A percentile compares a stretch with the other conserved stretches of the same genome.
These are phyloP conservation scores for Psittacara wagleri DNA, from an alignment of 2,113 vertebrate genomes.

Conservation along the genomic window DNA sequence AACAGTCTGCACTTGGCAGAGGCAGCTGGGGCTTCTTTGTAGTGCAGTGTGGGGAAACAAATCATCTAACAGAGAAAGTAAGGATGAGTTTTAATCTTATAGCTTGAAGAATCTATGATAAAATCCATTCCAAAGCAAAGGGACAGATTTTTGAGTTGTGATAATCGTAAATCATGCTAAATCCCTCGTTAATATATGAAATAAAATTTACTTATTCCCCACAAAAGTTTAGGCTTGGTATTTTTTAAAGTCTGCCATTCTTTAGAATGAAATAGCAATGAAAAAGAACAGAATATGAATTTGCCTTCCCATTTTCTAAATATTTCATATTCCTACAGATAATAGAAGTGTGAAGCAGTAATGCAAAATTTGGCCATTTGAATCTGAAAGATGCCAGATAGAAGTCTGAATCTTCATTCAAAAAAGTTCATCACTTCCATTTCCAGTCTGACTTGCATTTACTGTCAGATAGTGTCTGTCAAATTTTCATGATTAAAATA, in stretches of 20 bases:
- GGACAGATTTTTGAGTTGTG: neutral
- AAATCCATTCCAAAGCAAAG: neutral
- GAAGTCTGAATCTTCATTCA: neutral
- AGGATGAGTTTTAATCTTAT: neutral
- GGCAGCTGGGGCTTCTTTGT: neutral
- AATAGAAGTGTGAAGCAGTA: neutral
- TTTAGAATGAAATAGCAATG: neutral
- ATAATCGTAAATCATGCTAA: neutral
- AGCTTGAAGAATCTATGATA: neutral
- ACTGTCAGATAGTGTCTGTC: slow-evolving; percentile 36
- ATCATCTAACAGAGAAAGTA: neutral
- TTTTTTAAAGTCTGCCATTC: neutral
- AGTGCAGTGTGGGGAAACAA: neutral
- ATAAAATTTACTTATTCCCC: neutral
- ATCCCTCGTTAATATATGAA: neutral
- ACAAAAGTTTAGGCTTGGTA: neutral
- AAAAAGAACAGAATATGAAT: neutral
- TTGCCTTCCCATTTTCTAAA: neutral
- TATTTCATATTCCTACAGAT: neutral
- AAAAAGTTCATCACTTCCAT: neutral
- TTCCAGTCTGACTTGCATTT: neutral
- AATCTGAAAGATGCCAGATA: neutral
- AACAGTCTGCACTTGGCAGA: neutral
- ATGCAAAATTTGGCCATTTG: neutral
- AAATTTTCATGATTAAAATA: slow-evolving; percentile 54